Evolutionary conservation across 1,140 invertebrate species (phyloP), one percentile per base, ranked within the genome.

Genomic region (Anadara kagoshimensis): DNA sequence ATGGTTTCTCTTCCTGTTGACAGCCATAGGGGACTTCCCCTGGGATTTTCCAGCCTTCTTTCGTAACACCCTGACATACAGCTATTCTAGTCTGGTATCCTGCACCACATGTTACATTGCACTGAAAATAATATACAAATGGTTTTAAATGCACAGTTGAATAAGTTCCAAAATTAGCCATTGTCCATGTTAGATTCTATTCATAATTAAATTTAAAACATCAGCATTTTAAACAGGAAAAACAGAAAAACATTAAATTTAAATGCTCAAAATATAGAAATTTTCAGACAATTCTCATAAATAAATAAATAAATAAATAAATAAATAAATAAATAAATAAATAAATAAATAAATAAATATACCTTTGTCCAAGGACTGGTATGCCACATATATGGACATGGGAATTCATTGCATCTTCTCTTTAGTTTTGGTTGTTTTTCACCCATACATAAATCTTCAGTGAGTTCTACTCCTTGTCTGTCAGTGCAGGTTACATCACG

Each of bases 301-400:
- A n/a, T n/a, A n/a, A n/a, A n/a, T n/a, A n/a, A n/a, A n/a, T n/a
- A n/a, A 36, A n/a, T n/a, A 36, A 36, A 36, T 36, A 36, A 36
- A 36, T 36, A 36, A 36, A 36, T 36, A 36, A 36, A 36, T 36
- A 7, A 36, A 36, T 36, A 36, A 36, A 36, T 36, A 7, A 36
- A 36, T 36, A 7, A 36, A 36, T 36, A 7, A 36, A 36, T 36
- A 7, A 36, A 36, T 36, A n/a, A n/a, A n/a, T 78, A 88, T 90
- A 95, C 94, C 90, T 93, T 90, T 22, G 93, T 93, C 94, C 94
- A 95, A 0, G 92, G 88, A 36, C 91, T 90, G 64, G 92, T 92
- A 59, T 92, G 89, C 94, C 94, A 95, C 79, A 92, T 91, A 26
- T 92, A 93, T 0, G 91, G 91, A 84, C 94, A 95, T 0, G 92